phyloP scores from a whole-genome alignment of 2,113 vertebrate species.

The Calonectris borealis region DNA sequence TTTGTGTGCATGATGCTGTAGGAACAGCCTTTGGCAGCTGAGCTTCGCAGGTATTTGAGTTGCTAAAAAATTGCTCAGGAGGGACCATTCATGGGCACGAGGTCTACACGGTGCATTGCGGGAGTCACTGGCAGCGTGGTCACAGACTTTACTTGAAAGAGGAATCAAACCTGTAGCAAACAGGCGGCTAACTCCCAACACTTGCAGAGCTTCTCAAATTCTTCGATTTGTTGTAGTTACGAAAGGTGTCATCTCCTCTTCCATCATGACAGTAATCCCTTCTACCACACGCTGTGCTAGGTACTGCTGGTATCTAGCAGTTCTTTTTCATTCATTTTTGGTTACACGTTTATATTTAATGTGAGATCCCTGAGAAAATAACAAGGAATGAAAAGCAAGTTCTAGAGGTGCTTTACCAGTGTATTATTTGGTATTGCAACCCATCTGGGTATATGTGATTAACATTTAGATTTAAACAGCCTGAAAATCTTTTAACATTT shows the following conservation, averaged over 20 bases:
- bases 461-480: not conserved
- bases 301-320: not conserved
- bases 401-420: not conserved
- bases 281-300: not conserved
- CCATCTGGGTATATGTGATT: not conserved
- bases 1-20: not conserved
- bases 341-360: not conserved
- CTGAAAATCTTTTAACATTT: not conserved
- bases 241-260: not conserved
- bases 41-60: not conserved
- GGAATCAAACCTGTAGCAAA: not conserved
- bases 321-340: not conserved
- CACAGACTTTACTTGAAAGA: not conserved
- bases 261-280: not conserved
- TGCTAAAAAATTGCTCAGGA: not conserved
- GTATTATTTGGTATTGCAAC: not conserved
- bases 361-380: not conserved
- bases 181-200: fast-evolving
- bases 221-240: not conserved
- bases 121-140: not conserved
- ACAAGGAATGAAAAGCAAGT: not conserved
- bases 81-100: not conserved
- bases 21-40: not conserved
- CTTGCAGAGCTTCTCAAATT: not conserved
- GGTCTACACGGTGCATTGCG: not conserved